Base-by-base conservation (phyloP, 1,140 invertebrate genomes). In the Drosophila mayri region DNA sequence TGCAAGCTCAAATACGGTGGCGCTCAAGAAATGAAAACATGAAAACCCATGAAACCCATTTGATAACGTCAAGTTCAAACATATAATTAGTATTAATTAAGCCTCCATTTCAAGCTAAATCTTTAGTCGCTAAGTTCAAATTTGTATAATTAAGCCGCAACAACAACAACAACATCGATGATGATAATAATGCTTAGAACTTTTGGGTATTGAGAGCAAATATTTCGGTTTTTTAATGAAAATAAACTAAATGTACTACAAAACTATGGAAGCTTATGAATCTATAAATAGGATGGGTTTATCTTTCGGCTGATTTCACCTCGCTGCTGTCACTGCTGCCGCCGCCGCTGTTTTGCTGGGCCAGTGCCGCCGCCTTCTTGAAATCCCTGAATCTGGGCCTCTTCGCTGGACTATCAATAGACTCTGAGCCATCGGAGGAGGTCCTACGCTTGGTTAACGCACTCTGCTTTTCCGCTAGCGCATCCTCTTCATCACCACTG, bases 171-270 rank as follows among this genome's bases (percentile, higher is more conserved):
- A 22, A 60, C 35, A 35, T 38, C 32, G 14, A 54, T 37, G 9
- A 54, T 35, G 73, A 44, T 37, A 41, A 64, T 52, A 55, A 47
- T 71, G 68, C 68, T 72, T 71, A 37, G 5, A 58, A 44, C 18
- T 60, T 54, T 71, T 59, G 37, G 43, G 30, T 72, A 72, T 71
- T 72, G 66, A 60, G 64, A 73, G 66, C 50, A 68, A 59, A 80
- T 40, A 57, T 49, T 77, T 68, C 46, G 61, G 58, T 81, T 71
- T 59, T 49, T 76, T 83, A 70, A 76, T 84, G 52, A 84, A 78
- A 87, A 88, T 88, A 87, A 88, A 88, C 73, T 81, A 78, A 78
- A 78, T 78, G 60, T 78, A 80, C 55, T 76, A 63, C 43, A 37
- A 54, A 38, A 47, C 63, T 46, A 67, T 25, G 38, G 16, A 30